Percentiles rank a stretch among this genome's conserved stretches.
Evolutionary conservation across 2,113 vertebrate genomes (phyloP).

Genomic region (Alces alces): DNA sequence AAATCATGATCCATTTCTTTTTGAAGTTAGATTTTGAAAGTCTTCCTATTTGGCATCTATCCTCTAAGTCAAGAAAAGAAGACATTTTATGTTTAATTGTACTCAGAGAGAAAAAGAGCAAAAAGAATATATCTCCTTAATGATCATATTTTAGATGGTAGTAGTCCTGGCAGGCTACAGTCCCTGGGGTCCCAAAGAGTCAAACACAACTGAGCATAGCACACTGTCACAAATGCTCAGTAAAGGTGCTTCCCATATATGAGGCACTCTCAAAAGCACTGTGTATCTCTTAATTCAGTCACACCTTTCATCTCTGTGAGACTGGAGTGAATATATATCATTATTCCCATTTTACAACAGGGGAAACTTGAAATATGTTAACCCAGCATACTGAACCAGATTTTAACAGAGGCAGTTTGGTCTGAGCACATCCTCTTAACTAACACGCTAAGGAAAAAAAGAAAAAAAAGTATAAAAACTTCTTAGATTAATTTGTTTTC

Average conservation of each 20-base stretch:
- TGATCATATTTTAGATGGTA: not conserved
- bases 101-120: not conserved
- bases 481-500: not conserved
- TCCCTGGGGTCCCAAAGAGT: not conserved
- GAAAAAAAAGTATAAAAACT: not conserved
- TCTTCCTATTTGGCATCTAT: not conserved
- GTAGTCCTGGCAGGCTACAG: not conserved
- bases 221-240: not conserved
- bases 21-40: not conserved
- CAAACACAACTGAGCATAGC: not conserved
- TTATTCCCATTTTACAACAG: not conserved
- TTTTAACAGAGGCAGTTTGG: not conserved
- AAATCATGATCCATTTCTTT: not conserved
- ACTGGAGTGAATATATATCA: not conserved
- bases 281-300: not conserved
- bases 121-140: not conserved
- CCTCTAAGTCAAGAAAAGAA: not conserved
- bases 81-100: not conserved
- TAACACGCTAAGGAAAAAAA: not conserved
- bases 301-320: not conserved
- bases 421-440: not conserved
- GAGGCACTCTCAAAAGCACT: not conserved
- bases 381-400: not conserved
- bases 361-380: not conserved
- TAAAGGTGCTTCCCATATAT: not conserved